These are phyloP conservation scores for Pandemis heparana DNA, from an alignment of 2,888 invertebrate genomes.

Conservation along the genomic window DNA sequence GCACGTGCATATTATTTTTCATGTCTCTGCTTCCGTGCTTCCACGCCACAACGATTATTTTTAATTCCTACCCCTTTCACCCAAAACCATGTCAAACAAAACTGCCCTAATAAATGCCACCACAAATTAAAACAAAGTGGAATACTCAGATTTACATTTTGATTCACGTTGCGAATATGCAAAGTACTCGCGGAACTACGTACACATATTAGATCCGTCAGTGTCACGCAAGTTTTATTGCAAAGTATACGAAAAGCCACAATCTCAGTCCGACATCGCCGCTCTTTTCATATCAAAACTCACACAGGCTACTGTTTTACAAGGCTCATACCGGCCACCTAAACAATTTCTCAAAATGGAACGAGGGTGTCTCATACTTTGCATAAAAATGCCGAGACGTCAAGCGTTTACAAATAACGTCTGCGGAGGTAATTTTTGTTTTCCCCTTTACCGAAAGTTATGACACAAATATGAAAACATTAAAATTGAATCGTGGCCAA, in stretches of 20 bases:
- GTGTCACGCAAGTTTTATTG: conserved; percentile 81
- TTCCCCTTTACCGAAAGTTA: conserved; percentile 77
- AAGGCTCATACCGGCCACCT: conserved; percentile 70
- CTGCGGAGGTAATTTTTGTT: conserved; percentile 76
- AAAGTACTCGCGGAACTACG: conserved; percentile 52
- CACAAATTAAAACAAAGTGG: conserved; percentile 21
- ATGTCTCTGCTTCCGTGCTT: conserved; percentile 71
- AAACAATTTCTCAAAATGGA: conserved; percentile 78
- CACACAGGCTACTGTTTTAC: conserved; percentile 57
- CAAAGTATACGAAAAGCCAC: conserved; percentile 71
- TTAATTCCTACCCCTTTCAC: conserved; percentile 73
- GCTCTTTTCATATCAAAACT: conserved; percentile 62
- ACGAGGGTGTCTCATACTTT: conserved; percentile 71
- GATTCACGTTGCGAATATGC: conserved; percentile 28
- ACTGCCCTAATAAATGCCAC: conserved; percentile 66
- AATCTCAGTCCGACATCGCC: conserved; percentile 63
- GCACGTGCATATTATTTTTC: conserved; percentile 72
- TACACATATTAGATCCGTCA: conserved; percentile 74
- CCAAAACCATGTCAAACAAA: conserved; percentile 70
- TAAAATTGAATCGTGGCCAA: conserved; percentile 82
- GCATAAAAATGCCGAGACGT: conserved; percentile 81
- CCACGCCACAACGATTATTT: conserved; percentile 67
- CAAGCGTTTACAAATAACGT: conserved; percentile 82
- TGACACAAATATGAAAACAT: conserved; percentile 81
- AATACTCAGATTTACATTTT: conserved; percentile 14